phyloP scores from a whole-genome alignment of 92 coral and sea anemone genomes.

The Phenganax subtilis region DNA sequence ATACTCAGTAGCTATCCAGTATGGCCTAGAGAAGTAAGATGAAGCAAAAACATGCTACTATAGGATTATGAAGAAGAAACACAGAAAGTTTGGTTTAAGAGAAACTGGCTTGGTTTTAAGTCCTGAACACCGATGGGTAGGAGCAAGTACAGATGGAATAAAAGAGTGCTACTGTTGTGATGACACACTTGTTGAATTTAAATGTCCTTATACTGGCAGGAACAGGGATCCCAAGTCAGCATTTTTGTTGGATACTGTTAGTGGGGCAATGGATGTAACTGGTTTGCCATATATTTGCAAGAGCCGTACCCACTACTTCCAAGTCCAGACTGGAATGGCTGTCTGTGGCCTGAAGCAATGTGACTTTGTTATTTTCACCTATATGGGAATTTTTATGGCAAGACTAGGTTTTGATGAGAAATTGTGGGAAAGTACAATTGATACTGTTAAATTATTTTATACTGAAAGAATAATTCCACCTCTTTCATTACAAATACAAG shows the following conservation, averaged over 20 bases:
- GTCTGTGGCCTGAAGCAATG: slow-evolving; percentile 49
- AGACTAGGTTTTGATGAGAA: too few relatives aligned
- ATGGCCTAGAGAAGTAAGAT: slow-evolving; percentile 56
- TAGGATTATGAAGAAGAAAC: slow-evolving; percentile 45
- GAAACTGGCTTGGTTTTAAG: slow-evolving; percentile 59
- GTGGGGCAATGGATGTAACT: slow-evolving; percentile 41
- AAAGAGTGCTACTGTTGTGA: slow-evolving; percentile 41
- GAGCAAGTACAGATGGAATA: slow-evolving; percentile 47
- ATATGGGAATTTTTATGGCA: slow-evolving; percentile 40
- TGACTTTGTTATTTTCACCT: slow-evolving; percentile 56
- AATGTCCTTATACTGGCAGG: slow-evolving; percentile 43
- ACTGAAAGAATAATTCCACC: too few relatives aligned
- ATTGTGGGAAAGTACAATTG: too few relatives aligned
- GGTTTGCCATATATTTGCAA: slow-evolving; percentile 40
- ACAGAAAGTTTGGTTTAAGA: slow-evolving; percentile 38
- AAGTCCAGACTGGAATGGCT: slow-evolving; percentile 58
- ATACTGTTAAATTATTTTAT: neutral
- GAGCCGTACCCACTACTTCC: slow-evolving; percentile 50
- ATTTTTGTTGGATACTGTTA: slow-evolving; percentile 50
- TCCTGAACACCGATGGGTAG: slow-evolving; percentile 38
- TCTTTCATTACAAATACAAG: too few relatives aligned
- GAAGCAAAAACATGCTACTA: slow-evolving; percentile 43
- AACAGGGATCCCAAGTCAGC: slow-evolving; percentile 53
- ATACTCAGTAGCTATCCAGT: slow-evolving; percentile 42
- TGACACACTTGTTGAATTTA: slow-evolving; percentile 41